These are phyloP conservation scores for Trissolcus brochymenae DNA, from an alignment of 2,888 invertebrate genomes.

Conservation along the genomic window DNA sequence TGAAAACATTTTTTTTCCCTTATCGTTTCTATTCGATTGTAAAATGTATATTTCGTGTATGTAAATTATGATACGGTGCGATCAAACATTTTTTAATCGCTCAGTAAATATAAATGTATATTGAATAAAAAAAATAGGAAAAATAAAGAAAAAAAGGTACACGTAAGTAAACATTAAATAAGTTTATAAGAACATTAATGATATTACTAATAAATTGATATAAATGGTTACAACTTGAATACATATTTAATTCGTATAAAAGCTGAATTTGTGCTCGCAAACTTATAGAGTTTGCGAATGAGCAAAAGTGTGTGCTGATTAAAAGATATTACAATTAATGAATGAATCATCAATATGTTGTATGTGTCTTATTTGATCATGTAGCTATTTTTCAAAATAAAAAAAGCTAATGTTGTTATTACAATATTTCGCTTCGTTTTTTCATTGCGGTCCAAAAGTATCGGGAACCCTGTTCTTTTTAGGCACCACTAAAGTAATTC, in stretches of 20 bases:
- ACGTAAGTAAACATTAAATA: too few species aligned
- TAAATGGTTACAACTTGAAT: conserved; percentile 27
- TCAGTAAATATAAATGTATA: too few species aligned
- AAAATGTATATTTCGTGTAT: conserved; percentile 30
- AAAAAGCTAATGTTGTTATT: conserved; percentile 52
- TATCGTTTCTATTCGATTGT: too few species aligned
- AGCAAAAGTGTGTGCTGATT: conserved; percentile 28
- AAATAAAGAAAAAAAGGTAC: too few species aligned
- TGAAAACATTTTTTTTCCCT: too few species aligned
- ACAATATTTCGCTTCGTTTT: conserved; percentile 2
- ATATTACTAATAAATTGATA: conserved; percentile 17
- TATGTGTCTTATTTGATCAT: conserved; percentile 43
- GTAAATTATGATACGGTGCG: conserved; percentile 8
- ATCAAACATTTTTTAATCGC: too few species aligned
- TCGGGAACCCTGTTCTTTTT: too few species aligned
- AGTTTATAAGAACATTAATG: conserved; percentile 2
- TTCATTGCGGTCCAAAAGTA: too few species aligned
- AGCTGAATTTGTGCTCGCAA: conserved; percentile 18
- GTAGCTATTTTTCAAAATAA: conserved; percentile 52
- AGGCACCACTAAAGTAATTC: too few species aligned
- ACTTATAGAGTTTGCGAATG: conserved; percentile 12
- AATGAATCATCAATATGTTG: conserved; percentile 32
- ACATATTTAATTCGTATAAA: conserved; percentile 21
- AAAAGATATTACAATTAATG: conserved; percentile 13
- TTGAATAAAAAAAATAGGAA: too few species aligned